Conservation (phyloP, 2,113 vertebrate genomes). For the Gobius niger region DNA sequence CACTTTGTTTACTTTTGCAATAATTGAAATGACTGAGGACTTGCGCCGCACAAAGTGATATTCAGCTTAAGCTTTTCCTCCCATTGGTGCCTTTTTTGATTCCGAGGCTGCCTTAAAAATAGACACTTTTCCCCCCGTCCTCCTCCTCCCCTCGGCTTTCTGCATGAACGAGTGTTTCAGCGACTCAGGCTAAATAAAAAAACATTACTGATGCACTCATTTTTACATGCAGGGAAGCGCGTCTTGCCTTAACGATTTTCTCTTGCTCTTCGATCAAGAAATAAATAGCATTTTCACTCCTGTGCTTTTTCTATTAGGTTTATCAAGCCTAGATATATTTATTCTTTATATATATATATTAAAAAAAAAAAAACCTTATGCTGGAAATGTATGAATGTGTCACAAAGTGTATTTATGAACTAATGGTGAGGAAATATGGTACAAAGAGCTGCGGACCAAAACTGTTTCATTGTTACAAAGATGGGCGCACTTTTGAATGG, state of each 20-base stretch:
- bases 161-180: conserved; percentile 37
- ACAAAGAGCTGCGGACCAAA: conserved; percentile 40
- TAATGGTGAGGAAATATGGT: conserved; percentile 32
- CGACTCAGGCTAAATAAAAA: conserved; percentile 52
- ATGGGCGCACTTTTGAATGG: conserved; percentile 52
- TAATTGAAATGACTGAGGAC: conserved; percentile 48
- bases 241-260: conserved; percentile 18
- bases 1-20: conserved; percentile 57
- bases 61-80: conserved; percentile 14
- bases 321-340: conserved; percentile 46
- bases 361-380: conserved; percentile 27
- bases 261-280: conserved; percentile 7
- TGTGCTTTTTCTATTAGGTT: conserved; percentile 1
- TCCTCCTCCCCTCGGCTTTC: too few species aligned
- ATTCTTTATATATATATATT: conserved; percentile 45
- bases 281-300: conserved; percentile 24
- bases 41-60: conserved; percentile 27
- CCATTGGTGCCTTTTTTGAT: conserved; percentile 37
- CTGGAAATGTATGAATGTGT: conserved; percentile 52
- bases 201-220: conserved; percentile 25
- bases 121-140: conserved; percentile 8
- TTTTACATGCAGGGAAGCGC: not conserved
- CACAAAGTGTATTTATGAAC: conserved; percentile 60
- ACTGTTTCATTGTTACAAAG: conserved; percentile 61
- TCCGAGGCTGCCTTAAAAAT: conserved; percentile 18